These are phyloP conservation scores for Fulica atra DNA, from an alignment of 2,113 vertebrate genomes.

Conservation along the genomic window DNA sequence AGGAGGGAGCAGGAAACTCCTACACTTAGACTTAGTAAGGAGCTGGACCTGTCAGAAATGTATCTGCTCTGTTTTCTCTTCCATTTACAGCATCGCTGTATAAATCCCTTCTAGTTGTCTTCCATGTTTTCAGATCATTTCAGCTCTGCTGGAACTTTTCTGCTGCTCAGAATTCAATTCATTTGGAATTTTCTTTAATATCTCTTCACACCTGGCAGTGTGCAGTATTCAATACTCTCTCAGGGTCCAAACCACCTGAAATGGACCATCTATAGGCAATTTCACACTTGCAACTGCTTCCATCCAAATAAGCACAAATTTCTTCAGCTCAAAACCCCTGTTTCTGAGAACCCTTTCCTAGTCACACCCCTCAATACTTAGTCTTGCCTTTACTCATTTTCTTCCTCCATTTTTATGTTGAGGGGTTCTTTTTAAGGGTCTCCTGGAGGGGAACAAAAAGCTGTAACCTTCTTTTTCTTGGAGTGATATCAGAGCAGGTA, in stretches of 20 bases:
- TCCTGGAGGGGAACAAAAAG: background rate
- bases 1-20: background rate
- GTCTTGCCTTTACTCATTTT: background rate
- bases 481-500: background rate
- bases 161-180: background rate
- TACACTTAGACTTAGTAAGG: background rate
- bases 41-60: background rate
- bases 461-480: background rate
- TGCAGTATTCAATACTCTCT: background rate
- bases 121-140: background rate
- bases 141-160: background rate
- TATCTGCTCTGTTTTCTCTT: background rate
- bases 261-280: background rate
- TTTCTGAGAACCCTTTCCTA: background rate
- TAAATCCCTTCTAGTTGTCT: background rate
- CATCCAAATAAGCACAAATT: background rate
- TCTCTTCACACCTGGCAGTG: background rate
- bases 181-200: background rate
- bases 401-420: background rate
- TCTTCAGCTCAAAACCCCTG: background rate
- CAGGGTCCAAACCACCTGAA: background rate
- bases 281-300: background rate
- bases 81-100: background rate
- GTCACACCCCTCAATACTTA: background rate
- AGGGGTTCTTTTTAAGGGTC: background rate